Percentiles rank a stretch among this genome's conserved stretches.
Evolutionary conservation across 2,113 vertebrate genomes (phyloP).

Genomic region (Geococcyx californianus): DNA sequence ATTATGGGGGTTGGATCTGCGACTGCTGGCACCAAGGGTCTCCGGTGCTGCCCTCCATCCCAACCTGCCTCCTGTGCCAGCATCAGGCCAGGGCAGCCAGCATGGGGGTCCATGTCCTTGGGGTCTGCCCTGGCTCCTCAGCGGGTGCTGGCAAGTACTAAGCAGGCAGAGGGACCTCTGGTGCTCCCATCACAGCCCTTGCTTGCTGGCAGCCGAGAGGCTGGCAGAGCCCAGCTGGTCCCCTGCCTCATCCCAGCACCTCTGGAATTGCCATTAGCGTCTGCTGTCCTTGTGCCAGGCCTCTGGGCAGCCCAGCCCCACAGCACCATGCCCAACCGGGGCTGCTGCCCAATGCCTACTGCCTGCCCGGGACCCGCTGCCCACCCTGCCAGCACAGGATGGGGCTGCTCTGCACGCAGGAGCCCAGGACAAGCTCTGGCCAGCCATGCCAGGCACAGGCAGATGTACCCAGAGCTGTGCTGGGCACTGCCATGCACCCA

Average conservation of each 20-base stretch:
- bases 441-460: background rate
- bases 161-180: background rate
- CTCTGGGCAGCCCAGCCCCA: background rate
- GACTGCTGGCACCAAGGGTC: background rate
- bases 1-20: too few relatives aligned
- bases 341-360: background rate
- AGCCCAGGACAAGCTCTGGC: background rate
- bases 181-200: background rate
- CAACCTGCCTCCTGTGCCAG: too few relatives aligned
- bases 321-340: background rate
- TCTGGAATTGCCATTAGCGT: conserved; percentile 52
- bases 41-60: background rate
- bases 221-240: background rate
- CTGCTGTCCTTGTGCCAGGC: background rate
- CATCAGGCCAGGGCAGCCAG: background rate
- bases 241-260: background rate
- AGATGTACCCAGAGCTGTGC: background rate
- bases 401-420: background rate
- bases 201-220: background rate
- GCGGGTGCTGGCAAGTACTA: background rate
- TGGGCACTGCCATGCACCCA: rapidly evolving
- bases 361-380: background rate
- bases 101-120: background rate
- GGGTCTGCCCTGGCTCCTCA: background rate
- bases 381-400: background rate